phyloP scores from a whole-genome alignment of 2,797 vertebrate species.

The Tenualosa ilisha region DNA sequence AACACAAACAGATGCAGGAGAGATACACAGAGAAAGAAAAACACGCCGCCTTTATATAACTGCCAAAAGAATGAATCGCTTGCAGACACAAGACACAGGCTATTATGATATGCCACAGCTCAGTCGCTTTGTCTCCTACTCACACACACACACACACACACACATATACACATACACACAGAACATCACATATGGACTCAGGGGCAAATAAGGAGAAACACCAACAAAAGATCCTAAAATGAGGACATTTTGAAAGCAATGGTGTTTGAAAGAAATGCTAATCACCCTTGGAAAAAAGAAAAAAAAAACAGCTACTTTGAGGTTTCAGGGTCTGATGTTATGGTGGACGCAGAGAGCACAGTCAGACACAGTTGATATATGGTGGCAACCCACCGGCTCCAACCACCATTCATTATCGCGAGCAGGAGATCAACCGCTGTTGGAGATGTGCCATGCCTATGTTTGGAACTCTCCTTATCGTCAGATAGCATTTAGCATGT shows the following conservation, averaged over 20 bases:
- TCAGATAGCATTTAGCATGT: conserved; percentile 22
- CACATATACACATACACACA: neutral
- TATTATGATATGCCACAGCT: conserved; percentile 31
- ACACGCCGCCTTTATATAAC: conserved; percentile 32
- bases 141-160: conserved; percentile 9
- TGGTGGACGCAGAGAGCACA: neutral
- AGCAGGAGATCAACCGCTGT: conserved; percentile 8
- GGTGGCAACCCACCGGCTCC: neutral
- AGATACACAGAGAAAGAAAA: conserved; percentile 41
- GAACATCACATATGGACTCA: neutral
- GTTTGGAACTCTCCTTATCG: conserved; percentile 1
- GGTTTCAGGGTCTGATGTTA: neutral
- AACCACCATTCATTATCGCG: conserved; percentile 17
- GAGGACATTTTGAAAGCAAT: conserved; percentile 4
- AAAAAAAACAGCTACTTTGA: neutral
- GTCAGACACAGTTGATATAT: conserved; percentile 9
- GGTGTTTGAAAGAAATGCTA: neutral
- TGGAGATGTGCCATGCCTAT: conserved; percentile 13
- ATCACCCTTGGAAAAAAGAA: neutral
- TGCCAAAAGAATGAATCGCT: conserved; percentile 32
- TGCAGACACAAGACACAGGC: conserved; percentile 33
- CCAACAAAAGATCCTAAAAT: neutral
- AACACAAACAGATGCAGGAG: conserved; percentile 49
- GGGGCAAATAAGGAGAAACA: neutral
- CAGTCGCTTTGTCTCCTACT: neutral